phyloP scores from a whole-genome alignment of 1,140 invertebrate genomes.

The Drosophila fuyamai region DNA sequence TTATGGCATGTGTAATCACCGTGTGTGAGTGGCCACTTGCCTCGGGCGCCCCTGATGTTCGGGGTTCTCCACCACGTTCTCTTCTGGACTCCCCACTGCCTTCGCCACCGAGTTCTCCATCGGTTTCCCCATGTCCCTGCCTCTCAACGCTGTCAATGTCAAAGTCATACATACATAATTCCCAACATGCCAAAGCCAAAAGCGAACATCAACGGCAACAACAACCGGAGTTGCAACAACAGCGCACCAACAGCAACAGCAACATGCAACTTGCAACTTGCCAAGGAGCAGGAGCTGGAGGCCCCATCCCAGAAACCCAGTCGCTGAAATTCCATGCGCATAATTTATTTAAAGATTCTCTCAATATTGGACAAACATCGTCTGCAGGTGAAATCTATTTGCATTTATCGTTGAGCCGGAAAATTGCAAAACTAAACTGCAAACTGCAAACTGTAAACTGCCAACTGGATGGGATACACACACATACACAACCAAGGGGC shows the following conservation, averaged over 20 bases:
- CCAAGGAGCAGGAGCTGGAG: slow-evolving; percentile 16
- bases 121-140: slow-evolving; percentile 20
- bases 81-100: not conserved
- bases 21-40: slow-evolving; percentile 18
- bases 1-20: slow-evolving; percentile 53
- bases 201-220: slow-evolving; percentile 50
- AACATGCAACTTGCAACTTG: slow-evolving; percentile 30
- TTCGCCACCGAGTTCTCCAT: slow-evolving; percentile 1
- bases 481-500: slow-evolving; percentile 1
- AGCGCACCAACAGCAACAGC: slow-evolving; percentile 22
- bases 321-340: slow-evolving; percentile 73
- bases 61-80: not conserved
- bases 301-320: slow-evolving; percentile 5
- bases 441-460: slow-evolving; percentile 56
- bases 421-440: slow-evolving; percentile 81
- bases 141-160: slow-evolving; percentile 71
- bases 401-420: slow-evolving; percentile 82
- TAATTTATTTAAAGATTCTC: slow-evolving; percentile 80
- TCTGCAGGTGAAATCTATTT: slow-evolving; percentile 83
- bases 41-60: not conserved
- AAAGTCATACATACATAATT: slow-evolving; percentile 78
- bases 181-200: slow-evolving; percentile 70
- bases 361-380: slow-evolving; percentile 79
- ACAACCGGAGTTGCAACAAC: slow-evolving; percentile 21
- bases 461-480: slow-evolving; percentile 16